phyloP scores from a whole-genome alignment of 1,140 invertebrate species.

The Drosophila chauvacae region DNA sequence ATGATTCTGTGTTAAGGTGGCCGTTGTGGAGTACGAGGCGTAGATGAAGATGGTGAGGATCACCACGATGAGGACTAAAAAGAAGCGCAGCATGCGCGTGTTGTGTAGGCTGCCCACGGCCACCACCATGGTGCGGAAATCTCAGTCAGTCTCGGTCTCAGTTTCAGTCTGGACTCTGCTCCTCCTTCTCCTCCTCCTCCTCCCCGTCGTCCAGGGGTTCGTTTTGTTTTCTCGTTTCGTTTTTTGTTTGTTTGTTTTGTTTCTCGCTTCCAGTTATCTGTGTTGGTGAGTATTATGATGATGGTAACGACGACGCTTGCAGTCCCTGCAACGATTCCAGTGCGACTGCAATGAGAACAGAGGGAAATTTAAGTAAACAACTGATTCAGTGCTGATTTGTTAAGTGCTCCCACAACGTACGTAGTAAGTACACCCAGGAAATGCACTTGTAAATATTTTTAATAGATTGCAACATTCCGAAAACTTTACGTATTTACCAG shows the following conservation, averaged over 20 bases:
- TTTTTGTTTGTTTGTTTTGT: background rate
- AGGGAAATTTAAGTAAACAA: constrained; percentile 32
- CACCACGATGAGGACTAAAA: constrained; percentile 73
- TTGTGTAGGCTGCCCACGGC: constrained; percentile 73
- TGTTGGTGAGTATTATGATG: constrained; percentile 16
- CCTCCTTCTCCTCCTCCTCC: background rate
- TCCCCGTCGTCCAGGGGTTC: constrained; percentile 1
- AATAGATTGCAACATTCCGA: background rate
- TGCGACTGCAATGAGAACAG: constrained; percentile 53
- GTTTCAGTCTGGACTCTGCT: constrained; percentile 31
- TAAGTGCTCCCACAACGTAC: constrained; percentile 24
- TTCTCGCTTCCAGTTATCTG: background rate
- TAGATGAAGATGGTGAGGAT: constrained; percentile 84
- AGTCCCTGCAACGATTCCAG: constrained; percentile 23
- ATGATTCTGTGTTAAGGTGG: constrained; percentile 62
- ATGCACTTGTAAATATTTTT: background rate
- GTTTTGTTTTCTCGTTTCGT: constrained; percentile 11
- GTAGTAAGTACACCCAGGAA: background rate
- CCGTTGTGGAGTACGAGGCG: constrained; percentile 79
- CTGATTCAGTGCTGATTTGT: constrained; percentile 48
- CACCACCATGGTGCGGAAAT: constrained; percentile 52
- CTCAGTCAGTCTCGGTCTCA: constrained; percentile 26
- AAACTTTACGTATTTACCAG: too few species aligned
- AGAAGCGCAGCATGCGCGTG: constrained; percentile 79
- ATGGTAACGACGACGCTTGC: constrained; percentile 17